Base-by-base conservation (phyloP, 2,888 invertebrate genomes). In the Scrobipalpa atriplicella region DNA sequence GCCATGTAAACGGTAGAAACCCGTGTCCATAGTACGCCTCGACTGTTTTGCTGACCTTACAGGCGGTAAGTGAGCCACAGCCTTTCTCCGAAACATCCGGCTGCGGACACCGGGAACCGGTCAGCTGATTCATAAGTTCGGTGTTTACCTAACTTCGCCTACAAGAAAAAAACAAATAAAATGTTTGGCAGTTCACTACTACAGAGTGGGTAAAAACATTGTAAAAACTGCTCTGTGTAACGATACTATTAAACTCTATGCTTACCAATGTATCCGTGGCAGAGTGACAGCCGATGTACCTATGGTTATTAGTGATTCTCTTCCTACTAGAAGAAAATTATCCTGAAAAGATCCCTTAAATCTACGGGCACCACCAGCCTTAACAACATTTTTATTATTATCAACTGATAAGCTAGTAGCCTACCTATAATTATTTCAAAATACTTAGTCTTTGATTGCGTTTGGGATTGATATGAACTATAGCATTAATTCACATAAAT, bases 81-180 rank as follows among this genome's bases (percentile, higher is more conserved):
- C 83, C 86, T 86, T 86, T 86, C 86, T 83, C 84, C 77, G 60
- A 74, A 75, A 78, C 79, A 85, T 85, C 84, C 85, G 85, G 79
- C 71, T 75, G 72, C 62, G 71, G 69, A 68, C 71, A 58, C 64
- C 69, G 70, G n/a, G n/a, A 74, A 71, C 72, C 71, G 75, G 75
- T 67, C 75, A 72, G 67, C 70, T 74, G 72, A 77, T 72, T 76
- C 72, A 76, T 64, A 60, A 51, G 38, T 60, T 63, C 47, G 52
- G 41, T 43, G 61, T 67, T 64, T 66, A 58, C 16, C 58, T 58
- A 16, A 58, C n/a, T 21, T 13, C 54, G 21, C 54, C 54, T 13
- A 19, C 54, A 10, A 19, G 21, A 56, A 56, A 21, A n/a, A 21
- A 56, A 21, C 54, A 21, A 16, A 5, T 7, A 47, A n/a, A n/a